Base-by-base conservation (phyloP, 2,797 vertebrate genomes). In the Malurus leucopterus region DNA sequence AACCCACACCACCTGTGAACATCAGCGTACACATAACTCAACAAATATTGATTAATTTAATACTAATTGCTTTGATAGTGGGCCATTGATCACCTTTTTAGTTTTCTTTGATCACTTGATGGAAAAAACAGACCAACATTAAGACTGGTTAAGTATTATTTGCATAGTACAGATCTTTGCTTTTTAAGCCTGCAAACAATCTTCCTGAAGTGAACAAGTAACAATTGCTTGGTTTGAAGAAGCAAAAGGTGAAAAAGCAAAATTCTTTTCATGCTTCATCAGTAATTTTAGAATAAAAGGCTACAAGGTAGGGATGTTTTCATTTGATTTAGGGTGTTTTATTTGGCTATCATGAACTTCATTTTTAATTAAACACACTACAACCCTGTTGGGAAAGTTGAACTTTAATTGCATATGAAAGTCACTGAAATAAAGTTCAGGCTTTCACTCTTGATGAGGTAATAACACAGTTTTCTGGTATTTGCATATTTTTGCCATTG, bases 281-380 rank as follows among this genome's bases (percentile, higher is more conserved):
- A 59, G 53, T 85, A 62, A 36, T 86, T 89, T 78, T 82, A 80
- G 64, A 90, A 90, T 8, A 11, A 44, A 80, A 77, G 12, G 24
- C 6, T 88, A 36, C 9, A 38, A 46, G 68, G 7, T 50, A 91
- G n/a, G 18, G 16, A 46, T 65, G 17, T 36, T 90, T 78, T 76
- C 2, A 59, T 63, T 58, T 81, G 19, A 76, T 92, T 85, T 54
- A 68, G 6, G 73, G 13, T 29, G 9, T 64, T 88, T 11, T 24
- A 74, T 86, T 78, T 62, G 62, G 36, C 41, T 92, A 61, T 46
- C 55, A 88, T 58, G 62, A 77, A 68, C 64, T 83, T 91, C 30
- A 83, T 78, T 94, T 95, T 80, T 95, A 93, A 95, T 93, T 84
- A 90, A 78, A 75, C n/a, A 50, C 54, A 50, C 23, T 54, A 34